phyloP scores from a whole-genome alignment of 1,140 invertebrate genomes.

The Lerema accius region DNA sequence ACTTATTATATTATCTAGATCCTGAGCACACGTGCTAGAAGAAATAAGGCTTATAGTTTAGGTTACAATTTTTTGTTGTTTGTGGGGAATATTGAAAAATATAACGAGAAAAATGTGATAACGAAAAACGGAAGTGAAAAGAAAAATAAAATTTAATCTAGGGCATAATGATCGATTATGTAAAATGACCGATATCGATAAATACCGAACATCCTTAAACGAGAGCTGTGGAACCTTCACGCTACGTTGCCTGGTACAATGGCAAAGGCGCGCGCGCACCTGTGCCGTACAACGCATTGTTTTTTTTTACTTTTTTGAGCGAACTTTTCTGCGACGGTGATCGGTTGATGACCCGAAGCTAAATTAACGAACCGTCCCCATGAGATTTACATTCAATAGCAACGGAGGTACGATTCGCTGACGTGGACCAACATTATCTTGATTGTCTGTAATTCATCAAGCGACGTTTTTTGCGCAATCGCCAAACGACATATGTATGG shows the following conservation, averaged over 20 bases:
- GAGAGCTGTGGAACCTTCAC: slow-evolving; percentile 44
- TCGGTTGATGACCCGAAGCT: slow-evolving; percentile 60
- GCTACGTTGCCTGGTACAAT: slow-evolving; percentile 42
- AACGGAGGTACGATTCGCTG: slow-evolving; percentile 35
- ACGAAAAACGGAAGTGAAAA: no score
- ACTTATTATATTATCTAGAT: no score
- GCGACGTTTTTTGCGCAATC: slow-evolving; percentile 43
- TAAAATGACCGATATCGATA: background rate
- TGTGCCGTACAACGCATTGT: slow-evolving; percentile 51
- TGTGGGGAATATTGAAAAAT: no score
- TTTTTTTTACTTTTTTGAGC: slow-evolving; percentile 54
- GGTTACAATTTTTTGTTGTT: no score
- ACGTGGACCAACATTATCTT: slow-evolving; percentile 42
- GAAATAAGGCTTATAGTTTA: no score
- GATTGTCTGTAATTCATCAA: slow-evolving; percentile 50
- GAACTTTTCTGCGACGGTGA: slow-evolving; percentile 52
- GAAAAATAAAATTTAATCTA: no score
- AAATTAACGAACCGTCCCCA: slow-evolving; percentile 40
- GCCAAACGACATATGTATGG: slow-evolving; percentile 54
- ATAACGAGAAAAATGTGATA: no score
- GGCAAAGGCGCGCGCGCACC: slow-evolving; percentile 58
- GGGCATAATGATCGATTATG: no score
- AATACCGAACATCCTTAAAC: background rate
- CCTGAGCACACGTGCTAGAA: no score
- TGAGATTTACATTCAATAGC: slow-evolving; percentile 46